Evolutionary conservation across 2,888 invertebrate genomes (phyloP).

Genomic region (Merodon equestris): DNA sequence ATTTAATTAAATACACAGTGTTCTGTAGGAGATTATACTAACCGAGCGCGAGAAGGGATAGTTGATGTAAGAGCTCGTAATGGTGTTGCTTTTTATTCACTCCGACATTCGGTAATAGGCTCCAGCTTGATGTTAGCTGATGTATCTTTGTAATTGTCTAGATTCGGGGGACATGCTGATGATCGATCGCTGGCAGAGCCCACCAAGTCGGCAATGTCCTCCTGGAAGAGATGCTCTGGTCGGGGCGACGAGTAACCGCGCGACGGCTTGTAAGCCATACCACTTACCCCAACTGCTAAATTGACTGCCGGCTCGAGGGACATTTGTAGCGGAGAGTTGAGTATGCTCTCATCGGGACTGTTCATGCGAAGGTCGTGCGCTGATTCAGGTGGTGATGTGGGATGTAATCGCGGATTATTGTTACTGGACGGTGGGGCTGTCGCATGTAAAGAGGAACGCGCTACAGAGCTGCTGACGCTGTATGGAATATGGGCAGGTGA

Average conservation of each 20-base stretch:
- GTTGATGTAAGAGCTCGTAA: neutral
- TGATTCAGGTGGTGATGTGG: constrained; percentile 78
- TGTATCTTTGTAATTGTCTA: constrained; percentile 78
- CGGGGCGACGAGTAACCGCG: constrained; percentile 81
- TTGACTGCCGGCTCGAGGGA: constrained; percentile 81
- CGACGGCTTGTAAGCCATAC: constrained; percentile 83
- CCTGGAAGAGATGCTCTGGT: constrained; percentile 83
- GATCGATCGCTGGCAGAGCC: constrained; percentile 70
- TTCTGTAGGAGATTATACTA: constrained; percentile 35
- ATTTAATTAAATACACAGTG: constrained; percentile 8
- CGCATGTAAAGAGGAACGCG: constrained; percentile 42
- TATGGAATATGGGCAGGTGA: constrained; percentile 61
- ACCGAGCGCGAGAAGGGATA: constrained; percentile 4
- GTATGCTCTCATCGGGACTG: constrained; percentile 82
- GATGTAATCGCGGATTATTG: constrained; percentile 49
- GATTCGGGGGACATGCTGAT: constrained; percentile 58
- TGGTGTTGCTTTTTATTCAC: constrained; percentile 80
- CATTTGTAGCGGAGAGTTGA: constrained; percentile 83
- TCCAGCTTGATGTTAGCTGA: constrained; percentile 86
- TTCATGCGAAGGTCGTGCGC: constrained; percentile 78
- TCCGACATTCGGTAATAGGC: constrained; percentile 83
- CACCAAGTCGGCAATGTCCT: constrained; percentile 81
- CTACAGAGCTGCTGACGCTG: constrained; percentile 51
- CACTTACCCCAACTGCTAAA: constrained; percentile 80
- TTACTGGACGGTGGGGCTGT: constrained; percentile 57